phyloP scores from a whole-genome alignment of 1,140 invertebrate species.

The Trissolcus basalis region DNA sequence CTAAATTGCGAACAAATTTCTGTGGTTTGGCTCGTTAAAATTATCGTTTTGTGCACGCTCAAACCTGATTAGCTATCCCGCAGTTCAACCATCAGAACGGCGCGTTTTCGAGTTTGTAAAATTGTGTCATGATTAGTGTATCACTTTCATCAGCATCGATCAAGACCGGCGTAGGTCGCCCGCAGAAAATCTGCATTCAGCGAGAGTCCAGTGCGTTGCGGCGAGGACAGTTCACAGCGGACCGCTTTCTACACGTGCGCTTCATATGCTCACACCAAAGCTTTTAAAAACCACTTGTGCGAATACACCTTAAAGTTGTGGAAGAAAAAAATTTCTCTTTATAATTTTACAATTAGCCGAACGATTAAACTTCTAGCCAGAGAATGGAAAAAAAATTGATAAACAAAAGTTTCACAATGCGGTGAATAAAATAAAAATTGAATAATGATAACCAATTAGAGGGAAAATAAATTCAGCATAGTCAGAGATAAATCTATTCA shows the following conservation, averaged over 20 bases:
- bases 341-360: too few relatives aligned
- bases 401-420: too few relatives aligned
- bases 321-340: too few relatives aligned
- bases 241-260: constrained; percentile 47
- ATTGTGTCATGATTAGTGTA: constrained; percentile 40
- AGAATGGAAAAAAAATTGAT: too few relatives aligned
- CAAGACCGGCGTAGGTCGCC: constrained; percentile 37
- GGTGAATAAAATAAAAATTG: neutral
- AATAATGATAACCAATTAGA: neutral
- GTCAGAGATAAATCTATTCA: constrained; percentile 3
- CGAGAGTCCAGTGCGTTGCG: constrained; percentile 43
- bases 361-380: too few relatives aligned
- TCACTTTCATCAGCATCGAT: constrained; percentile 54
- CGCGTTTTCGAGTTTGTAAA: constrained; percentile 10
- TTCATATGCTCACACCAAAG: constrained; percentile 16
- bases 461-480: too few relatives aligned
- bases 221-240: constrained; percentile 32
- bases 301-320: neutral
- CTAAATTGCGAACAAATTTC: too few relatives aligned
- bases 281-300: constrained; percentile 11
- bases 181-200: constrained; percentile 36
- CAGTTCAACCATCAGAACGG: too few relatives aligned
- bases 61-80: too few relatives aligned
- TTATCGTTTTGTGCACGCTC: too few relatives aligned
- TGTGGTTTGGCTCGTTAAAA: too few relatives aligned